These are phyloP conservation scores for Callimorpha dominula DNA, from an alignment of 2,888 invertebrate genomes.

Conservation along the genomic window DNA sequence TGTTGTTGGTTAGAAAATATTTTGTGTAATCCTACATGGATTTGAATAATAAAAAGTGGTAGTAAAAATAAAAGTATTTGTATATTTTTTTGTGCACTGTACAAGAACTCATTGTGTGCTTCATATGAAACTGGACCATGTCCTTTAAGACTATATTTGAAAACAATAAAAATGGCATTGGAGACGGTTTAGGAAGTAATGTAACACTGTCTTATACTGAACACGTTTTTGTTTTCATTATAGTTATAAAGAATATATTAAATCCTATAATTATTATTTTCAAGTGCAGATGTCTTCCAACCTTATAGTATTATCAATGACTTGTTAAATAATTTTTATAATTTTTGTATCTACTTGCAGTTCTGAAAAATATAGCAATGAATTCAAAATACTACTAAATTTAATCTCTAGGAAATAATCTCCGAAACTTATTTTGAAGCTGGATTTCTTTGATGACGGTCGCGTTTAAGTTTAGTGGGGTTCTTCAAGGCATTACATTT, in stretches of 20 bases:
- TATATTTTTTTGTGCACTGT: too few species aligned
- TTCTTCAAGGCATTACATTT: constrained; percentile 4
- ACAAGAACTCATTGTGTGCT: too few species aligned
- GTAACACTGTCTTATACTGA: background rate
- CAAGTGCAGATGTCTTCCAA: constrained; percentile 17
- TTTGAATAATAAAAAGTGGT: too few species aligned
- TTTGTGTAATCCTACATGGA: too few species aligned
- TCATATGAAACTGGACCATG: too few species aligned
- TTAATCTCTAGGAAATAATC: constrained; percentile 38
- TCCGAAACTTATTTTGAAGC: constrained; percentile 27
- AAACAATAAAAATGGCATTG: constrained; percentile 5
- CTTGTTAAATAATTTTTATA: constrained; percentile 20
- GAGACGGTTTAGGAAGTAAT: background rate
- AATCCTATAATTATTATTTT: constrained; percentile 13
- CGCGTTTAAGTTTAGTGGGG: constrained; percentile 17
- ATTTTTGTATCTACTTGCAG: constrained; percentile 27
- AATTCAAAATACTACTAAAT: constrained; percentile 39
- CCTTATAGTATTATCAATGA: constrained; percentile 14
- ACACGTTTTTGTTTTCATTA: background rate
- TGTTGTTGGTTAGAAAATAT: too few species aligned
- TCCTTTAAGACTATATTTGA: constrained; percentile 4
- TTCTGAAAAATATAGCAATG: constrained; percentile 46
- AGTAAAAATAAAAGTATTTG: too few species aligned
- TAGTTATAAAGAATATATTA: background rate
- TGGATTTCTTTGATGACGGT: constrained; percentile 29